Evolutionary conservation across 2,113 vertebrate species (phyloP).

Genomic region (Catharus bicknelli): DNA sequence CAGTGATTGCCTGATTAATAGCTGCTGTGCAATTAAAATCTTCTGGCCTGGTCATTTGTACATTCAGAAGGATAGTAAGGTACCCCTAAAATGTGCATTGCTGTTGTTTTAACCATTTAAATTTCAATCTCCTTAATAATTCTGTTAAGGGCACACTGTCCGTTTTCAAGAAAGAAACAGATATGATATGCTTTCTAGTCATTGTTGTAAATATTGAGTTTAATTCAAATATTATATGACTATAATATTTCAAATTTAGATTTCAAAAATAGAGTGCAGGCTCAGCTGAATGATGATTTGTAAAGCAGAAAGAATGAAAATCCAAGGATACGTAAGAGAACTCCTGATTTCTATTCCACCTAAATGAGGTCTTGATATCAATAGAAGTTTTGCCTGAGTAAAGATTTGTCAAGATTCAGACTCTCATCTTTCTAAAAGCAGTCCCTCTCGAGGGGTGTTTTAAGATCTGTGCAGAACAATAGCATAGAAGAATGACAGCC

Average conservation of each 20-base stretch:
- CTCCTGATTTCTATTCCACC: not conserved
- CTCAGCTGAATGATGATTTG: not conserved
- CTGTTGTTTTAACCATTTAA: not conserved
- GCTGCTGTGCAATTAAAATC: not conserved
- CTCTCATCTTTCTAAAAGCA: constrained; percentile 13
- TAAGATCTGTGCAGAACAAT: constrained; percentile 3
- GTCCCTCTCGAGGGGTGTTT: not conserved
- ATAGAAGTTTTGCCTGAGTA: not conserved
- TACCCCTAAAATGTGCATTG: not conserved
- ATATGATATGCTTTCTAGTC: not conserved
- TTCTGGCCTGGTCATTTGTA: constrained; percentile 2
- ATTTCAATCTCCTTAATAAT: not conserved
- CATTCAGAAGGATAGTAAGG: not conserved
- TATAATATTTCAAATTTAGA: not conserved
- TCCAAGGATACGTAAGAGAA: not conserved
- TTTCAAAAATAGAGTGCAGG: not conserved
- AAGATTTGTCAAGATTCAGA: constrained; percentile 4
- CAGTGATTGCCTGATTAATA: not conserved
- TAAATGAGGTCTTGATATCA: not conserved
- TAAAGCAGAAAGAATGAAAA: not conserved
- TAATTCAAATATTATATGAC: constrained; percentile 5
- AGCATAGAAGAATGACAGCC: not conserved
- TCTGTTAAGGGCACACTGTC: not conserved
- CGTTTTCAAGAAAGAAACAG: not conserved
- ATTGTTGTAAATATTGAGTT: not conserved